Evolutionary conservation across 1,140 invertebrate species (phyloP), one percentile per base, ranked within the genome.

Genomic region (Hirudo medicinalis): DNA sequence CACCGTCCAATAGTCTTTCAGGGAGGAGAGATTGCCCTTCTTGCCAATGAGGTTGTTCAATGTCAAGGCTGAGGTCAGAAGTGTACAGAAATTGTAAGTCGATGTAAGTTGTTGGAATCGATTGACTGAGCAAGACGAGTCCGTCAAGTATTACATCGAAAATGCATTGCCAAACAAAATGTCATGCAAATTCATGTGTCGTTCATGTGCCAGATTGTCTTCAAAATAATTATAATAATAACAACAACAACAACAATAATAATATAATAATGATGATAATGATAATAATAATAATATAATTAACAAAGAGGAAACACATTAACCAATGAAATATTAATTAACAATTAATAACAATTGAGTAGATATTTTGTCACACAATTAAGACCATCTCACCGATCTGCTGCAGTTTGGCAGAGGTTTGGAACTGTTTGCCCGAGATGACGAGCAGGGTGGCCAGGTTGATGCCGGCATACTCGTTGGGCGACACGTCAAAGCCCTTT

Each of bases 1-100:
- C 11, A 99, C 94, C 83, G 97, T 94, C 97, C 97, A 99, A 79
- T 99, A 99, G 78, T 99, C 95, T 76, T 90, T 90, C 3, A 99
- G 82, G 25, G 90, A 91, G 0, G 88, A 88, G 22, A 99, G 81
- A 79, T 91, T 94, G 27, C 96, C 96, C 82, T 99, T 99, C 78
- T 94, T 92, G 0, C 97, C 96, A 79, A 99, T 97, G 60, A 98
- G 84, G 85, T 96, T 96, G 81, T 98, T 99, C 66, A 99, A 82
- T 6, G 94, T 90, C 86, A 97, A 91, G 71, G 90, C 91, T 88
- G 76, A 40, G 76, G 22, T 25, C 22, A 63, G 22, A 32, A 15
- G 15, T 63, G 4, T 6, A 60, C 4, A 4, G 27, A 60, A 15
- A 6, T 60, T 60, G 8, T n/a, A 60, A 27, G 4, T 60, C 15